These are phyloP conservation scores for Parazoanthus darwini DNA, from an alignment of 92 coral and sea anemone genomes.

Conservation along the genomic window DNA sequence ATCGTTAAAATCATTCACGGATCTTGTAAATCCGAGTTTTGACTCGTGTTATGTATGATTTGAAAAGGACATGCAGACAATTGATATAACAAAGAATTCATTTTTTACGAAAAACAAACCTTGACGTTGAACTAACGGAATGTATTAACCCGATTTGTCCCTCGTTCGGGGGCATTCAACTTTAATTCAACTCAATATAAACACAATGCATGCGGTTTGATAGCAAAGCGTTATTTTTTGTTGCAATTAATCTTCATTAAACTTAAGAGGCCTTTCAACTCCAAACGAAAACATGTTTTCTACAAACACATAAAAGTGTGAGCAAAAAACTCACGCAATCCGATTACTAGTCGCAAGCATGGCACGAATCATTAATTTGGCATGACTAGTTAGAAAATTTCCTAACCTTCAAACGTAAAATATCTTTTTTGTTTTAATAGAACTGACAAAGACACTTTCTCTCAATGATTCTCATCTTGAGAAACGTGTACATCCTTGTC, in stretches of 20 bases:
- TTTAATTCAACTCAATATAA: slow-evolving; percentile 21
- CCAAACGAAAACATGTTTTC: slow-evolving; percentile 6
- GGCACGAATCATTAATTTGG: neutral
- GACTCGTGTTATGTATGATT: neutral
- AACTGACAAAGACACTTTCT: no score
- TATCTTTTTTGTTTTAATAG: neutral
- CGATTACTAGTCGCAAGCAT: neutral
- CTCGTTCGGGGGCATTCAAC: neutral
- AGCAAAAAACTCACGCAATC: neutral
- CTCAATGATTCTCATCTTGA: no score
- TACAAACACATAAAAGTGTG: neutral
- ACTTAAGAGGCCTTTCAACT: slow-evolving; percentile 25
- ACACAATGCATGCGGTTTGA: slow-evolving; percentile 3
- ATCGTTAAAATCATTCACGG: neutral
- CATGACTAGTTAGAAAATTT: neutral
- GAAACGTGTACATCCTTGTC: no score
- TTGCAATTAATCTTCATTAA: slow-evolving; percentile 33
- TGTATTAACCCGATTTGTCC: neutral
- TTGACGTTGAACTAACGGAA: neutral
- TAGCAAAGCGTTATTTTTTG: neutral
- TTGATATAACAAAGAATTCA: no score
- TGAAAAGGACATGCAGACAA: neutral
- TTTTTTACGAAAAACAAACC: neutral
- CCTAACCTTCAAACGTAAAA: neutral
- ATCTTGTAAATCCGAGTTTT: neutral